phyloP scores from a whole-genome alignment of 2,797 vertebrate genomes.

The Amniataba percoides region DNA sequence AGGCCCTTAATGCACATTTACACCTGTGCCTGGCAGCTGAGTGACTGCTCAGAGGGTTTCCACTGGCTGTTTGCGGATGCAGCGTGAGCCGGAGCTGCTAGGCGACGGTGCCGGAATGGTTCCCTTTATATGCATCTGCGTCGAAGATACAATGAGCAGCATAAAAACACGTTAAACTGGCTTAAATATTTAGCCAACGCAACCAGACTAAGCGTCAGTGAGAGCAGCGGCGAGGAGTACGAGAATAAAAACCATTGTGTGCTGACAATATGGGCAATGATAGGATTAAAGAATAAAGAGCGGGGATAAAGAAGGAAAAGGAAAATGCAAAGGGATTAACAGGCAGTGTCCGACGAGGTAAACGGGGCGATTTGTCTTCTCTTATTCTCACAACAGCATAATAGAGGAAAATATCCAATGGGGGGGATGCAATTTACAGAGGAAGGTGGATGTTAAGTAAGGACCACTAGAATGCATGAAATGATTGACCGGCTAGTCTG shows the following conservation, averaged over 20 bases:
- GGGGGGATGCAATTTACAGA: conserved; percentile 24
- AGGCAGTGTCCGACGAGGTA: conserved; percentile 11
- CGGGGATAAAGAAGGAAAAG: conserved; percentile 14
- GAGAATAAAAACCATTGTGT: conserved; percentile 27
- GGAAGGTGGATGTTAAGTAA: conserved; percentile 25
- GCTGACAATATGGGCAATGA: conserved; percentile 35
- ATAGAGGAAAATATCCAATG: conserved; percentile 10
- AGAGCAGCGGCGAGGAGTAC: not conserved
- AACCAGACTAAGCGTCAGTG: not conserved
- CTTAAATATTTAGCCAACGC: conserved; percentile 9
- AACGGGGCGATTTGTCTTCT: conserved; percentile 46
- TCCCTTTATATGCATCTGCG: conserved; percentile 16
- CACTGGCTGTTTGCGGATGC: conserved; percentile 32
- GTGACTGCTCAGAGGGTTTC: conserved; percentile 43
- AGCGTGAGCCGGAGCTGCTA: conserved; percentile 43
- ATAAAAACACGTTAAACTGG: conserved; percentile 45
- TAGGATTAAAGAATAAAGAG: conserved; percentile 37
- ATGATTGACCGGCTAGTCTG: conserved; percentile 36
- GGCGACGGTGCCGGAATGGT: conserved; percentile 14
- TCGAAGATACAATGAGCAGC: conserved; percentile 19
- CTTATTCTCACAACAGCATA: conserved; percentile 25
- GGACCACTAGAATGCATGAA: conserved; percentile 24
- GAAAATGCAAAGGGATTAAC: conserved; percentile 37
- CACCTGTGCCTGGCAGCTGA: conserved; percentile 45
- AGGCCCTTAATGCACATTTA: conserved; percentile 30